A percentile compares a stretch with the other conserved stretches of the same genome.
Evolutionary conservation across 2,888 invertebrate genomes (phyloP).

Genomic region (Diploptera punctata): DNA sequence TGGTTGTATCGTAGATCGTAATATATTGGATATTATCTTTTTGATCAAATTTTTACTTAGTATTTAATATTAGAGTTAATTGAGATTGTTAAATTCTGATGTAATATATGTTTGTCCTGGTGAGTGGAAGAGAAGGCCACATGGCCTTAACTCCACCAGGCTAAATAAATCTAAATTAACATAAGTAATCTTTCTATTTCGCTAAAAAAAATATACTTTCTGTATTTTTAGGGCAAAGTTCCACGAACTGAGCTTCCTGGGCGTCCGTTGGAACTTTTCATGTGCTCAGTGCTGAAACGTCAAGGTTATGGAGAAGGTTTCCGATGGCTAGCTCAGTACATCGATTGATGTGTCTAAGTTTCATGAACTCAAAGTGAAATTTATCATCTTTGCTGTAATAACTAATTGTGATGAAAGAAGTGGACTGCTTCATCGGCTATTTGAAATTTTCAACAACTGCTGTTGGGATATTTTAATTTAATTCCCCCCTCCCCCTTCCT

Average conservation of each 20-base stretch:
- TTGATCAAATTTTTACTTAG: too few species aligned
- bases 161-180: too few species aligned
- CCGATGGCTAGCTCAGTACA: slow-evolving; percentile 99
- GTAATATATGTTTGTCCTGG: too few species aligned
- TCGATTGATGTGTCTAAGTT: slow-evolving; percentile 72
- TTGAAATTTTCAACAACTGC: neutral
- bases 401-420: neutral
- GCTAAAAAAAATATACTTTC: too few species aligned
- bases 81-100: too few species aligned
- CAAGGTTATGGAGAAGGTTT: slow-evolving; percentile 99
- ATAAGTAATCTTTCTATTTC: too few species aligned
- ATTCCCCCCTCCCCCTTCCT: too few species aligned
- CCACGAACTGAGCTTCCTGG: slow-evolving; percentile 89
- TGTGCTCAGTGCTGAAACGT: slow-evolving; percentile 99
- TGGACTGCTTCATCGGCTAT: slow-evolving; percentile 10
- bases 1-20: too few species aligned
- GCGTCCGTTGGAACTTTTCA: slow-evolving; percentile 97
- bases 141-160: too few species aligned
- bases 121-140: too few species aligned
- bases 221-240: slow-evolving; percentile 87
- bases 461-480: slow-evolving; percentile 12
- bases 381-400: neutral
- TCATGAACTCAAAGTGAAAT: neutral
- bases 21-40: too few species aligned
- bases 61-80: too few species aligned